Base-by-base conservation (phyloP, 2,888 invertebrate species). In the Xestia xanthographa region DNA sequence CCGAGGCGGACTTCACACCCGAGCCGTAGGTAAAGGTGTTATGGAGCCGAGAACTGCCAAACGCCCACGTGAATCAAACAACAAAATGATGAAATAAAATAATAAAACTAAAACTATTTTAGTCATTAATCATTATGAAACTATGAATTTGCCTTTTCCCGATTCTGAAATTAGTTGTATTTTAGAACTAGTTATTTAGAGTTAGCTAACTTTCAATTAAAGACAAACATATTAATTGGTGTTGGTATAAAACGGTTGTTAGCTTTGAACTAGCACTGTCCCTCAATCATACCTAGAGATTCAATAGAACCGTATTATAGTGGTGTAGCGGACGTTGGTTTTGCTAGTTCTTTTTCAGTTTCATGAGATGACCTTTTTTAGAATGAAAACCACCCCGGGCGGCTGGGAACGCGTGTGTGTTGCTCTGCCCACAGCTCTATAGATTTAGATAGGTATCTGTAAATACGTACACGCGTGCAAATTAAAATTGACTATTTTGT, bases 321-420 rank as follows among this genome's bases (percentile, higher is more conserved):
- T 41, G 50, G 34, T 67, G 56, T 65, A 66, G 68, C 60, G 79
- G 68, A 77, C 71, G 43, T 50, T 41, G 17, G 62, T 34, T 67
- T 41, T 58, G 53, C 60, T 58, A 26, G 20, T 58, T 72, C 53
- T 76, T 74, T 83, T 75, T 69, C 65, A 62, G 72, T 73, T 83
- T 62, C 62, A 84, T 81, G 79, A 80, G 53, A 45, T 26, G 73
- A 67, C 53, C 41, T 78, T 70, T 72, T 78, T 78, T 72, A 62
- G 60, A 80, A 71, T 70, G n/a, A 29, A 65, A 70, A 68, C 60
- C 65, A 73, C 70, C 76, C 73, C 67, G 70, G 72, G 70, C 53
- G 72, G n/a, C 63, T 34, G 22, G 41, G 48, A 60, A 63, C 72
- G 58, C 26, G 26, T 50, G 43, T 38, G 62, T 84, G 63, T 22